Conservation (phyloP, 2,888 invertebrate species). For the Apotomis betuletana region DNA sequence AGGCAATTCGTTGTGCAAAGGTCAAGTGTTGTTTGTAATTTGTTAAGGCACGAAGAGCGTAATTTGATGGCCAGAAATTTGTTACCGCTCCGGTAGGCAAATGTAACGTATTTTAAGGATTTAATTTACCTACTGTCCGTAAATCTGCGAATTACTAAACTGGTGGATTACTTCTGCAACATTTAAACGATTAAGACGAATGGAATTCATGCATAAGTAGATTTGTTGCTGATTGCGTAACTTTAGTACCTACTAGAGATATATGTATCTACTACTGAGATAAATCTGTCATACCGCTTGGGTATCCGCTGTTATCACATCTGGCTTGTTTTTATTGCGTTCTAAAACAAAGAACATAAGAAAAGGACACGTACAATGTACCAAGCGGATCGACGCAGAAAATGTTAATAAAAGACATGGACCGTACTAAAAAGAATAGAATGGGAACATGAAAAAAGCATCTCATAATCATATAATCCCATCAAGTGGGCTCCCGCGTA, state of each 20-base stretch:
- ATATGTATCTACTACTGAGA: neutral
- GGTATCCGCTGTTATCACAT: conserved; percentile 19
- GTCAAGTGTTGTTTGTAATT: conserved; percentile 23
- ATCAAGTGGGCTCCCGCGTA: conserved; percentile 63
- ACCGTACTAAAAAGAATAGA: conserved; percentile 63
- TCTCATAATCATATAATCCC: conserved; percentile 69
- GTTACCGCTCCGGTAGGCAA: no score
- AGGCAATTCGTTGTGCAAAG: conserved; percentile 24
- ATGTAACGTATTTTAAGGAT: no score
- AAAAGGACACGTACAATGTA: conserved; percentile 25
- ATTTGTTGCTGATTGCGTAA: no score
- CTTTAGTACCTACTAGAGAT: neutral
- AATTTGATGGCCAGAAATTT: conserved; percentile 1
- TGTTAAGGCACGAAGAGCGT: neutral
- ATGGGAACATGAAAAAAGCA: conserved; percentile 70
- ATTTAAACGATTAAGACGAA: no score
- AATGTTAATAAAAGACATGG: conserved; percentile 58
- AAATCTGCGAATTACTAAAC: no score
- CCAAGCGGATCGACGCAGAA: conserved; percentile 45
- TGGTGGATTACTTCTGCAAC: no score
- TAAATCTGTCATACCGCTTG: neutral
- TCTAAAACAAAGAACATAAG: conserved; percentile 34
- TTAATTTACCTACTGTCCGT: no score
- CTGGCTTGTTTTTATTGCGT: conserved; percentile 26
- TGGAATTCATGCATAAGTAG: no score